Conservation (phyloP, 2,888 invertebrate species). For the Hoplodrina blanda region DNA sequence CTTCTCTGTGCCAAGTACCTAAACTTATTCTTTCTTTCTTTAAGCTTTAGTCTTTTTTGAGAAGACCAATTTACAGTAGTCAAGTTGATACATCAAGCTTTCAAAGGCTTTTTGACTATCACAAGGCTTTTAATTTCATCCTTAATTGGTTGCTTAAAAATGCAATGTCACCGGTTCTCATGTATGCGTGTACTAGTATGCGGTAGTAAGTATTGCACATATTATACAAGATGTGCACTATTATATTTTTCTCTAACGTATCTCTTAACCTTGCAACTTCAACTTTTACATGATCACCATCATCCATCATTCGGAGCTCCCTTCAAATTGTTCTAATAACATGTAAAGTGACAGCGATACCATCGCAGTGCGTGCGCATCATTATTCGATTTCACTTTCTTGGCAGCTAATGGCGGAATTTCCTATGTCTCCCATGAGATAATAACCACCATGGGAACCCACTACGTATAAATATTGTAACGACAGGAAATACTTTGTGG, state of each 20-base stretch:
- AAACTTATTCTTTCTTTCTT: too few species aligned
- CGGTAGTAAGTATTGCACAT: too few species aligned
- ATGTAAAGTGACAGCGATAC: slow-evolving; percentile 48
- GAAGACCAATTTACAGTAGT: too few species aligned
- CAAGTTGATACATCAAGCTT: too few species aligned
- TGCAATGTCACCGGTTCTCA: slow-evolving; percentile 12
- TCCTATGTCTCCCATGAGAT: slow-evolving; percentile 72
- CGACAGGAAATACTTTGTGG: slow-evolving; percentile 63
- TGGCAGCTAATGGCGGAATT: slow-evolving; percentile 66
- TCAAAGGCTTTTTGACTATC: not conserved
- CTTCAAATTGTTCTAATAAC: slow-evolving; percentile 46
- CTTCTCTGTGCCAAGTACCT: too few species aligned
- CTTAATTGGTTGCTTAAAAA: not conserved
- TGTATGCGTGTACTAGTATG: not conserved
- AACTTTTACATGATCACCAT: slow-evolving; percentile 35
- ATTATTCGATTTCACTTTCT: slow-evolving; percentile 76
- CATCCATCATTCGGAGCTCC: slow-evolving; percentile 51
- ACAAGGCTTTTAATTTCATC: not conserved
- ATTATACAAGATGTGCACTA: slow-evolving; percentile 3
- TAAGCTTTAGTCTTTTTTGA: too few species aligned
- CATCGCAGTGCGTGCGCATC: slow-evolving; percentile 59
- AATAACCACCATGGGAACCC: slow-evolving; percentile 63
- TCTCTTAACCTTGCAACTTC: slow-evolving; percentile 27
- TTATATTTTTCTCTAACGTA: slow-evolving; percentile 15
- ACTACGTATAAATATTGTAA: slow-evolving; percentile 55